Percentiles rank a stretch among this genome's conserved stretches.
Conservation (phyloP, 1,140 invertebrate species). For the Drosophila obscura region DNA sequence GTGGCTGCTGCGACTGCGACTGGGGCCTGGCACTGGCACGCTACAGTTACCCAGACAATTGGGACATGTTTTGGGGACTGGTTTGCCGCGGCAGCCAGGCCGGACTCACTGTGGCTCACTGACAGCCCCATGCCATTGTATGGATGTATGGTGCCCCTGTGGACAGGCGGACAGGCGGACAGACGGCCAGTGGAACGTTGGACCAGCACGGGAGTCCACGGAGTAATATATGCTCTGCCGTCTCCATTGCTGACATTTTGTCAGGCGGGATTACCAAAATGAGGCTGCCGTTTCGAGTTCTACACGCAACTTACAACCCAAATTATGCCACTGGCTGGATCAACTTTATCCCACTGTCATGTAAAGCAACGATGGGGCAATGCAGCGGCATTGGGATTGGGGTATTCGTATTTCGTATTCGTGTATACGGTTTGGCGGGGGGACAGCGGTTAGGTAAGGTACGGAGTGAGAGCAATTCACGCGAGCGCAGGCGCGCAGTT, state of each 20-base stretch:
- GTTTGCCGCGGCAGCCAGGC: constrained; percentile 2
- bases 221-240: constrained; percentile 40
- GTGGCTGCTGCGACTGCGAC: neutral
- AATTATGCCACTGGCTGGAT: constrained; percentile 32
- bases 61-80: constrained; percentile 37
- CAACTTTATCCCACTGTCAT: neutral
- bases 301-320: constrained; percentile 34
- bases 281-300: constrained; percentile 42
- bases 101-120: neutral
- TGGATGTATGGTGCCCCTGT: constrained; percentile 4
- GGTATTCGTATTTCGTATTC: neutral
- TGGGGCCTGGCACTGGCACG: neutral
- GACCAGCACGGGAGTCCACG: neutral
- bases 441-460: neutral
- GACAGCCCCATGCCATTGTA: constrained; percentile 30
- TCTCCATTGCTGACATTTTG: constrained; percentile 43
- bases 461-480: constrained; percentile 54
- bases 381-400: neutral
- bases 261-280: constrained; percentile 41
- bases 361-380: no score
- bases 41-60: constrained; percentile 32
- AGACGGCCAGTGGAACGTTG: no score
- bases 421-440: neutral
- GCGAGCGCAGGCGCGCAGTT: constrained; percentile 76
- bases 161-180: no score